These are phyloP conservation scores for Pachliopta kotzebuea DNA, from an alignment of 2,888 invertebrate genomes.

Conservation along the genomic window DNA sequence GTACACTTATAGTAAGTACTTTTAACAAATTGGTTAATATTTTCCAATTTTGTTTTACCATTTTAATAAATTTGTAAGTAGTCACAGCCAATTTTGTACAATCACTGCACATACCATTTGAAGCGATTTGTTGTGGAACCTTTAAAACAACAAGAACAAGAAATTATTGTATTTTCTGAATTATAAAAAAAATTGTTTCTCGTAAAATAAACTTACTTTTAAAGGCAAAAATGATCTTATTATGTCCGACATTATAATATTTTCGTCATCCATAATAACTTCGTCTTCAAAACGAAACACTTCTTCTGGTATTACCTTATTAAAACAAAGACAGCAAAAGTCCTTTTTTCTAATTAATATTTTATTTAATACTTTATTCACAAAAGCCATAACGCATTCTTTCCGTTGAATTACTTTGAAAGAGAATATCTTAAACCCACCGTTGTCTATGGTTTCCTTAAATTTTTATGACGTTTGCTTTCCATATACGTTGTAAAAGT, in stretches of 20 bases:
- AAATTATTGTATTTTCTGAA: neutral
- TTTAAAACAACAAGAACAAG: neutral
- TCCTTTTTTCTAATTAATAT: constrained; percentile 6
- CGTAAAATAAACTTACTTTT: neutral
- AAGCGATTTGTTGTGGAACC: neutral
- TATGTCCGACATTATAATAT: constrained; percentile 1
- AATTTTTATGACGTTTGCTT: neutral
- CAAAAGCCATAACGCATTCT: constrained; percentile 2
- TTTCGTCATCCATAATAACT: constrained; percentile 3
- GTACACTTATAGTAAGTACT: neutral
- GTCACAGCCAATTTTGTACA: neutral
- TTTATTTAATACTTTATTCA: neutral
- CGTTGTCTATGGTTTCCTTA: neutral
- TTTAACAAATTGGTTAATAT: neutral
- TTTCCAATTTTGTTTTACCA: constrained; percentile 3
- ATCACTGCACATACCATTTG: neutral
- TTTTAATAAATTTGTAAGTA: constrained; percentile 3
- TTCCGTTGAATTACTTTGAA: neutral
- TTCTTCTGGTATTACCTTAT: neutral
- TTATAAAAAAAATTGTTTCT: neutral
- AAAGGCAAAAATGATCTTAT: neutral
- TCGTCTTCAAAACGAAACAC: neutral
- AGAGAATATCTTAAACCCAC: neutral
- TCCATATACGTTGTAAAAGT: neutral
- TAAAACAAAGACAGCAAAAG: constrained; percentile 7